Evolutionary conservation across 2,888 invertebrate genomes (phyloP).

Genomic region (Apomyelois bistriatella): DNA sequence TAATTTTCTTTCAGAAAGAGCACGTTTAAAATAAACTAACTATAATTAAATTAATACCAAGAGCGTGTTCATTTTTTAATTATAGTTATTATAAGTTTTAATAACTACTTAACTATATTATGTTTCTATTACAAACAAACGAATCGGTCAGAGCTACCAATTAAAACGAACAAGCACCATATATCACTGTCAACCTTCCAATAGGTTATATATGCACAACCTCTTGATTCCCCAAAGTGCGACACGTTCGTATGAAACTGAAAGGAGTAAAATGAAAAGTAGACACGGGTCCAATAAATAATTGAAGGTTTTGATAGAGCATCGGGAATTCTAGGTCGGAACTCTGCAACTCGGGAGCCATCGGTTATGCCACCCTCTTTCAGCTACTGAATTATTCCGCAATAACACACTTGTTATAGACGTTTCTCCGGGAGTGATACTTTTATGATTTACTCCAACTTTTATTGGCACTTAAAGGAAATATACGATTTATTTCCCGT

Average conservation of each 20-base stretch:
- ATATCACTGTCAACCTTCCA: constrained; percentile 51
- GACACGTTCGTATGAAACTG: constrained; percentile 64
- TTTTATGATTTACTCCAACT: constrained; percentile 80
- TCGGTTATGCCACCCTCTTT: constrained; percentile 69
- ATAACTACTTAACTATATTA: no score
- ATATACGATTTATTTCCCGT: constrained; percentile 78
- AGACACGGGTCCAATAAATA: constrained; percentile 80
- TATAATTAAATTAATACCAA: no score
- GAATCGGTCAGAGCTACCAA: constrained; percentile 34
- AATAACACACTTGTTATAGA: constrained; percentile 80
- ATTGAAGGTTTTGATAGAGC: constrained; percentile 78
- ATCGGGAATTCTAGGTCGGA: constrained; percentile 69
- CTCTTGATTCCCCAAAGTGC: constrained; percentile 64
- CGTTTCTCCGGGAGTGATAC: constrained; percentile 76
- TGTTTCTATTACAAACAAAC: constrained; percentile 20
- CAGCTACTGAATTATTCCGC: constrained; percentile 76
- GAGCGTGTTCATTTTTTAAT: no score
- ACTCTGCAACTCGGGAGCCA: constrained; percentile 66
- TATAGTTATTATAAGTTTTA: no score
- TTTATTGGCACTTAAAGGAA: constrained; percentile 80
- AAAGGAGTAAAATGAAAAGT: constrained; percentile 79
- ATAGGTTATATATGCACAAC: constrained; percentile 54
- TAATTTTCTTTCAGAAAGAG: no score
- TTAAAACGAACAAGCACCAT: constrained; percentile 44
- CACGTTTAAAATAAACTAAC: no score